Evolutionary conservation across 2,888 invertebrate species (phyloP), one percentile per base, ranked within the genome.

Genomic region (Euzetes globulus): DNA sequence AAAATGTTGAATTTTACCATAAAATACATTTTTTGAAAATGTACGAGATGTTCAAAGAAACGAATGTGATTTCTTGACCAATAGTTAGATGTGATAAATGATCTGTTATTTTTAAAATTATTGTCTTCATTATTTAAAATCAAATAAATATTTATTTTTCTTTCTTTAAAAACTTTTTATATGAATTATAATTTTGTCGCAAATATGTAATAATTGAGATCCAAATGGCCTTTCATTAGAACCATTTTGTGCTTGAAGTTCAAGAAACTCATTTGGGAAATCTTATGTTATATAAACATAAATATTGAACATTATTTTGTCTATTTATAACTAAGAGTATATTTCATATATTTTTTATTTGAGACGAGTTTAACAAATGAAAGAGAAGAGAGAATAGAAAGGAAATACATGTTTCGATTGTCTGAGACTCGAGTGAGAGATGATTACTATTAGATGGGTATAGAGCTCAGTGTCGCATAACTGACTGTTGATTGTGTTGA

Each of bases 381-480:
- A 65, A 65, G 37, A 29, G n/a, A 37, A 11, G 11, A n/a, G 1
- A 19, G 45, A 47, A 70, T 41, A 41, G 47, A 45, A 15, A 70
- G 70, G 70, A 70, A 70, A 70, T 70, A 22, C 45, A n/a, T n/a
- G 63, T 33, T 9, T 33, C n/a, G n/a, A 33, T 27, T 33, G 11
- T 41, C 19, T 70, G 19, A 45, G 41, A 22, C 6, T 55, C 4
- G 4, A 17, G 63, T 17, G 15, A 37, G 11, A 70, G 45, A 45
- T 70, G 70, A 70, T 47, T 19, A 45, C 25, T 70, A 47, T 70
- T 45, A 45, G 70, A 70, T 25, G 70, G 15, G n/a, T 33, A 45
- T 70, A 41, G 65, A 65, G 65, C 65, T 70, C 70, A 70, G 45
- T 47, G 19, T 47, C 45, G 47, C 70, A 70, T 45, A 25, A 68